A percentile compares a stretch with the other conserved stretches of the same genome.
Conservation (phyloP, 2,888 invertebrate species). For the Volucella inanis region DNA sequence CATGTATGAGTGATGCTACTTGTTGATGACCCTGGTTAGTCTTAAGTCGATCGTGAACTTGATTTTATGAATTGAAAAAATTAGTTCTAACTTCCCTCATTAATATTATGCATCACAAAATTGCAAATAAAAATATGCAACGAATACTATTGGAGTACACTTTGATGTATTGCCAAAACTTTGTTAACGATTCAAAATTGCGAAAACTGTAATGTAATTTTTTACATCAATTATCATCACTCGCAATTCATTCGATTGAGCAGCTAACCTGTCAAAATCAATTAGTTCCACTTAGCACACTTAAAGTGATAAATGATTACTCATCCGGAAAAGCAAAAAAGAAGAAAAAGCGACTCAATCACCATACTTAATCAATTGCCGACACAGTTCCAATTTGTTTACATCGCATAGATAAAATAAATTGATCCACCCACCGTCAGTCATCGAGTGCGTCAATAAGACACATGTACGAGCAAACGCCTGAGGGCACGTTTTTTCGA, state of each 20-base stretch:
- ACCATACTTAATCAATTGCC: slow-evolving; percentile 49
- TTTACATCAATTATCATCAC: neutral
- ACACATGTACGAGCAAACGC: slow-evolving; percentile 7
- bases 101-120: too few species aligned
- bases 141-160: too few species aligned
- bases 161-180: neutral
- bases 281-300: slow-evolving; percentile 47
- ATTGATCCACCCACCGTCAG: slow-evolving; percentile 8
- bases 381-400: slow-evolving; percentile 36
- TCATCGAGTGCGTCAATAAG: slow-evolving; percentile 51
- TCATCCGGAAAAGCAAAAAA: neutral
- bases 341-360: slow-evolving; percentile 18
- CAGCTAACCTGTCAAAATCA: slow-evolving; percentile 19
- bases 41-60: too few species aligned
- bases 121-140: too few species aligned
- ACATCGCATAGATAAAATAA: neutral
- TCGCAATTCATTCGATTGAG: neutral
- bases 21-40: too few species aligned
- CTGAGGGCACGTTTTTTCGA: neutral
- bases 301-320: slow-evolving; percentile 32
- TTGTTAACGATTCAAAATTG: neutral
- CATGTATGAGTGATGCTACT: too few species aligned
- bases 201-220: neutral
- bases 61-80: too few species aligned
- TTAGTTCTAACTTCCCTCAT: too few species aligned